Base-by-base conservation (phyloP, 1,140 invertebrate genomes). In the Drosophila subobscura region DNA sequence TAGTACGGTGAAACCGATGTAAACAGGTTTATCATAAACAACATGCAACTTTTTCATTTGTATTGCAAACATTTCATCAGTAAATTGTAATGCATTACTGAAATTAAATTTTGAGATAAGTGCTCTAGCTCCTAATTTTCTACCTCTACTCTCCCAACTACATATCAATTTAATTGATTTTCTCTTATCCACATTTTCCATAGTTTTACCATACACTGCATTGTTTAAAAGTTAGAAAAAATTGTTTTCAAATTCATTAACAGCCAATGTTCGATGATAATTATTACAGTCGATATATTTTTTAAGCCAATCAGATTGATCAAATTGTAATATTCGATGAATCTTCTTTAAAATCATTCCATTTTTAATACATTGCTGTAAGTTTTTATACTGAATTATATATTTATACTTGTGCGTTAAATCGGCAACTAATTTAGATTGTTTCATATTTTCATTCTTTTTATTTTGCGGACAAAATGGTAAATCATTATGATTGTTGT, bases 401-500 rank as follows among this genome's bases (percentile, higher is more conserved):
- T 93, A 93, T 29, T 92, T 92, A 58, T 73, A 67, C 91, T 91
- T 91, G 51, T 90, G 50, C 47, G 72, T 42, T 22, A 92, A 77
- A 63, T 88, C 92, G 23, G 85, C 55, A 44, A 92, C 60, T 58
- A 92, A 72, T 88, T 92, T 92, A 29, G 4, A 8, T 22, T 72
- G 7, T 78, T 90, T 85, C 25, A 49, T 50, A 56, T 63, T 45
- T 29, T 49, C 16, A 20, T 20, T 20, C 16, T 55, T 44, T 53
- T 83, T 79, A 45, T 88, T 88, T 74, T 93, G 91, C 7, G 92
- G 77, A 63, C 91, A 92, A 65, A 93, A 92, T 23, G 93, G 93
- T 37, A 93, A 92, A 70, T 93, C 92, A 63, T 90, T 92, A 83
- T 94, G 93, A 2, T 14, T 5, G 77, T 94, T 90, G 86, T 94